Conservation (phyloP, 1,140 invertebrate genomes). For the Linepithema humile region DNA sequence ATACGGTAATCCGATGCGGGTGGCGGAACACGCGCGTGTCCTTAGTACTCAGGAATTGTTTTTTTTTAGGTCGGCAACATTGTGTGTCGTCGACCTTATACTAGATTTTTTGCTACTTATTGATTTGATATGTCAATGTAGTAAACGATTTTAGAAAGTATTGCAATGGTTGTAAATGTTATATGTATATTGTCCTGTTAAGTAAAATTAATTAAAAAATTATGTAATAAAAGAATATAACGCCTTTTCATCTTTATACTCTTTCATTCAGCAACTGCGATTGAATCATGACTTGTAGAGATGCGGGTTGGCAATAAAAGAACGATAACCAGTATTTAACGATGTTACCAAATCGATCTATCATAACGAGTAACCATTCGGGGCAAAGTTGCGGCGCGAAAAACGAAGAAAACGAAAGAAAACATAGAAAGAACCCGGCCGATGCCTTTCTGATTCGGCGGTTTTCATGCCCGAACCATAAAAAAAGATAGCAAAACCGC, state of each 20-base stretch:
- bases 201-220: no score
- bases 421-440: slow-evolving; percentile 20
- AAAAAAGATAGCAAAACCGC: slow-evolving; percentile 64
- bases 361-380: slow-evolving; percentile 66
- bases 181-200: background rate
- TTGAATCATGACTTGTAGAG: slow-evolving; percentile 59
- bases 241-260: background rate
- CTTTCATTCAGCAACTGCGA: background rate
- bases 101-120: background rate
- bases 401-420: slow-evolving; percentile 61
- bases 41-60: slow-evolving; percentile 41
- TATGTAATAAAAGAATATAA: background rate
- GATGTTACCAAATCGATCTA: slow-evolving; percentile 67
- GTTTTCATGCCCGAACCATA: slow-evolving; percentile 33
- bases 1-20: slow-evolving; percentile 66
- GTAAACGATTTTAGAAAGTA: background rate
- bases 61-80: no score
- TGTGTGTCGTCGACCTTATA: slow-evolving; percentile 44
- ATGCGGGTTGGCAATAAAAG: slow-evolving; percentile 49
- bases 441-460: slow-evolving; percentile 30
- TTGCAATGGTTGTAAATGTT: no score
- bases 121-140: background rate
- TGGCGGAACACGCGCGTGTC: slow-evolving; percentile 63
- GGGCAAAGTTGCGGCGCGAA: slow-evolving; percentile 58
- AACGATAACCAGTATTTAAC: slow-evolving; percentile 72